A percentile compares a stretch with the other conserved stretches of the same genome.
These are phyloP conservation scores for Ciconia nigra DNA, from an alignment of 2,797 vertebrate species.

Conservation along the genomic window DNA sequence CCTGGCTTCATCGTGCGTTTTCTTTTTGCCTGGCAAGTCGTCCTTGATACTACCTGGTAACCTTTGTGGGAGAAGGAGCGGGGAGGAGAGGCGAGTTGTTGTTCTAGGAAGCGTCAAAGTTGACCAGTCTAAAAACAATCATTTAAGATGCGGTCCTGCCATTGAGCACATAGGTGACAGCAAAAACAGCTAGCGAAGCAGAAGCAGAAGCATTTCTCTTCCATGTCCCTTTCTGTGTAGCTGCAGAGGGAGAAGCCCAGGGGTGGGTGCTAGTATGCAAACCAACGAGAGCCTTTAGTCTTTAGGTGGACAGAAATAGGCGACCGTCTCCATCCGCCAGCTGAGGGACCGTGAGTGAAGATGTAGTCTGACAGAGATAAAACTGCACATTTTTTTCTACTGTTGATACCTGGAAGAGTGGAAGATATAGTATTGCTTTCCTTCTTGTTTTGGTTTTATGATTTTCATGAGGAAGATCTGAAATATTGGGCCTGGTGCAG, in stretches of 20 bases:
- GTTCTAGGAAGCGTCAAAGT: neutral
- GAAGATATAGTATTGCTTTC: neutral
- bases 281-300: neutral
- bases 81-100: neutral
- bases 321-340: neutral
- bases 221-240: neutral
- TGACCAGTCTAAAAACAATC: neutral
- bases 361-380: neutral
- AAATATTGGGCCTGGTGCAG: neutral
- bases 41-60: neutral
- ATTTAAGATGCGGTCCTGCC: neutral
- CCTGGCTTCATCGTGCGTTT: neutral
- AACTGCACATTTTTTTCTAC: neutral
- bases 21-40: neutral
- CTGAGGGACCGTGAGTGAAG: neutral
- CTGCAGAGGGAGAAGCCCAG: neutral
- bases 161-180: accelerated
- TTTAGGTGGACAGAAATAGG: neutral
- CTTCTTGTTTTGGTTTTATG: neutral
- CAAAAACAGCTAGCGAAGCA: neutral
- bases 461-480: neutral
- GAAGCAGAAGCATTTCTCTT: neutral
- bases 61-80: neutral
- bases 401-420: neutral
- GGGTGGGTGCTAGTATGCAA: neutral